phyloP scores from a whole-genome alignment of 2,888 invertebrate species.

The Adineta ricciae region DNA sequence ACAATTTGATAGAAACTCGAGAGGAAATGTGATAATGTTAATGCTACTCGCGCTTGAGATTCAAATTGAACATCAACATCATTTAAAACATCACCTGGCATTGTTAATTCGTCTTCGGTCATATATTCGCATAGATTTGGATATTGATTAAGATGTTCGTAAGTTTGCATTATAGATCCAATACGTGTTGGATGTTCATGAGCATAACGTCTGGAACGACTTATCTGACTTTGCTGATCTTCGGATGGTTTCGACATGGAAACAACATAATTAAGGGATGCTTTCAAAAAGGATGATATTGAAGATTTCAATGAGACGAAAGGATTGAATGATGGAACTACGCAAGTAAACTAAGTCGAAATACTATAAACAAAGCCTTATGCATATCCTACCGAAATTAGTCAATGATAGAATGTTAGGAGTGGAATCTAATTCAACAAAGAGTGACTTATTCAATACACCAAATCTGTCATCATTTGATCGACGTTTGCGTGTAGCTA shows the following conservation, averaged over 20 bases:
- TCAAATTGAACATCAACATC: conserved; percentile 76
- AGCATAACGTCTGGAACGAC: conserved; percentile 21
- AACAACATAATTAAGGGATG: not conserved
- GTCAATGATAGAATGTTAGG: no score
- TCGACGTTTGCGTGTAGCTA: not conserved
- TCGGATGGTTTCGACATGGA: no score
- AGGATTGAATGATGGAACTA: not conserved
- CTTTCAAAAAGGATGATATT: not conserved
- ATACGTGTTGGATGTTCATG: conserved; percentile 24
- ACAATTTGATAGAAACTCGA: conserved; percentile 73
- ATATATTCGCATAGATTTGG: conserved; percentile 24
- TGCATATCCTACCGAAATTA: not conserved
- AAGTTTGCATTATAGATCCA: conserved; percentile 15
- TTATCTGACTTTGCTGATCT: not conserved
- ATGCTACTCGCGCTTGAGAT: conserved; percentile 80
- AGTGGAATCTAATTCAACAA: not conserved
- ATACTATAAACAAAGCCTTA: not conserved
- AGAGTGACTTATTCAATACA: not conserved
- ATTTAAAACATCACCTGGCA: conserved; percentile 75
- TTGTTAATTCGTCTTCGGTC: conserved; percentile 35
- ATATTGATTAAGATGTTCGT: conserved; percentile 24
- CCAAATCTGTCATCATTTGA: not conserved
- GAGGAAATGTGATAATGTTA: conserved; percentile 86
- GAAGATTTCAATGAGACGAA: not conserved
- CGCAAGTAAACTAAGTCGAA: not conserved